Base-by-base conservation (phyloP, 2,888 invertebrate genomes). In the Plagodis pulveraria region DNA sequence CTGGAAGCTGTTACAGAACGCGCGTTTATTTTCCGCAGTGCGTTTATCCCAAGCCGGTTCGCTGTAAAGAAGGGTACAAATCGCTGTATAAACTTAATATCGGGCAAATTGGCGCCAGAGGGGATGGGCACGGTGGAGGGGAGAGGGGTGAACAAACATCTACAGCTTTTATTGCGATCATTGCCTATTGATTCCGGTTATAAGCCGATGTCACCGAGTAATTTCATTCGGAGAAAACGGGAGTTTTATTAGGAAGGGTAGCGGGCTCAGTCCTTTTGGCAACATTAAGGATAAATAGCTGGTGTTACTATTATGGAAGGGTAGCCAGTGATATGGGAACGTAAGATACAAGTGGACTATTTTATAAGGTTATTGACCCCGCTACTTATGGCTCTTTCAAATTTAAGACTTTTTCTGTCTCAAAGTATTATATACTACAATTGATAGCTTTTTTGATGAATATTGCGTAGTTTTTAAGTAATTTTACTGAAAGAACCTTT, bases 51-150 rank as follows among this genome's bases (percentile, higher is more conserved):
- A 45, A 61, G 48, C 41, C 47, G 52, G 38, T 11, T 11, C 52
- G 52, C 82, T 86, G 87, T 87, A 85, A 87, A 86, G 86, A 84
- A 87, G 89, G 88, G 87, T 84, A 87, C 89, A 89, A 89, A 89
- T 90, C 89, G 89, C 86, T 88, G 85, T 84, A 89, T 89, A 89
- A 89, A 89, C 90, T 87, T 89, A 90, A 89, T 89, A 89, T 88
- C 89, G 89, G 80, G 81, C 83, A 86, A 88, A 87, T 86, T 86
- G 87, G 76, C 78, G 80, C 82, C 82, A 77, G 78, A 80, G 78
- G 80, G 72, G 12, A 5, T 12, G 42, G 12, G 42, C 42, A 62
- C 58, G 71, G 58, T 52, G 44, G 50, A 62, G 61, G 65, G 65
- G 62, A 70, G 69, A n/a, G 69, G 70, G 59, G 65, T 65, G 51